Base-by-base conservation (phyloP, 1,140 invertebrate species). In the Wiebesia pumilae region DNA sequence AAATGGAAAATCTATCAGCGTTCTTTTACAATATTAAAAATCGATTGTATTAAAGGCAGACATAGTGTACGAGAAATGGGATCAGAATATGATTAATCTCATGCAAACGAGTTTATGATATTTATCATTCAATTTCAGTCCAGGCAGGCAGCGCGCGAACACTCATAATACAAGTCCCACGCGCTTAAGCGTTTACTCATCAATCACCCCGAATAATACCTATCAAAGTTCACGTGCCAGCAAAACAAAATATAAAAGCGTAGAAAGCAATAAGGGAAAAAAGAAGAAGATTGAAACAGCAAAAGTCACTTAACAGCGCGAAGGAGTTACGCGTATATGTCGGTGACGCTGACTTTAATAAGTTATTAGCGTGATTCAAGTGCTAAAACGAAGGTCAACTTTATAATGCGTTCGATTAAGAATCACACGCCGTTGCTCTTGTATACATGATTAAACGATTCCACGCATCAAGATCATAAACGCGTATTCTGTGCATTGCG, bases 371-470 rank as follows among this genome's bases (percentile, higher is more conserved):
- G 86, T 89, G 90, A 88, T 91, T 91, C 91, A 93, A 30, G 81
- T 58, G 27, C 43, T 73, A 62, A 54, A 38, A 58, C 35, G 43
- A 47, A 21, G 19, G 4, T 30, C 4, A 10, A 40, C 3, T 69
- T 19, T 10, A 0, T 35, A 33, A 51, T 69, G 9, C 12, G 12
- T 43, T 12, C 14, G 58, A 69, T 58, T 82, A 67, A 79, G 58
- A 73, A 54, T 65, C 19, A 30, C 12, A 10, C 35, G 30, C 19
- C 14, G 30, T 6, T 54, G 14, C 9, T n/a, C 69, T 21, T 79
- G 19, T 78, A 90, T 92, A 92, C 92, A 93, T 91, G 91, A 93
- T 93, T 93, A 93, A 92, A 90, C 91, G 35, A 40, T 58, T 83
- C 21, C n/a, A 62, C 14, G 6, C 51, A 1, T 43, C 24, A 7